Evolutionary conservation across 2,888 invertebrate genomes (phyloP).

Genomic region (Pemphredon lugubris): DNA sequence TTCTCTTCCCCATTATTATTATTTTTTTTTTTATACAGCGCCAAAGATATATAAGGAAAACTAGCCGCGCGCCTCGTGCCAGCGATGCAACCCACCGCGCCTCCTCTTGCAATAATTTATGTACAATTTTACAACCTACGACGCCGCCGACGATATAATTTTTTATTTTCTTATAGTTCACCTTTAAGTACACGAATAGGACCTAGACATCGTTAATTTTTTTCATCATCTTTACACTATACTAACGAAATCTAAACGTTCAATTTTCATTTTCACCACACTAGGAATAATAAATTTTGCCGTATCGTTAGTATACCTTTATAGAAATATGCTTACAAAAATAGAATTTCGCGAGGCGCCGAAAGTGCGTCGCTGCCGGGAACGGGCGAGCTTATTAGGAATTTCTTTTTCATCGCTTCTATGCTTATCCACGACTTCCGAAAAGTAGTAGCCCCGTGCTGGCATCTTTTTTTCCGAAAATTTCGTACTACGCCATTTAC

Average conservation of each 20-base stretch:
- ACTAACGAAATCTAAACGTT: slow-evolving; percentile 82
- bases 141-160: slow-evolving; percentile 81
- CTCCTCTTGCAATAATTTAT: slow-evolving; percentile 84
- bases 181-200: slow-evolving; percentile 80
- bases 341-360: slow-evolving; percentile 81
- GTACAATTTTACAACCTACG: slow-evolving; percentile 84
- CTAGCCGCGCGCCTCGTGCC: slow-evolving; percentile 73
- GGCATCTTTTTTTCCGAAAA: slow-evolving; percentile 3
- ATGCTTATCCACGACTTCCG: slow-evolving; percentile 40
- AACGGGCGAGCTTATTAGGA: slow-evolving; percentile 73
- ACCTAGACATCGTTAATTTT: slow-evolving; percentile 81
- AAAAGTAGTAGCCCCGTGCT: slow-evolving; percentile 33
- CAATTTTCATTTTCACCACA: slow-evolving; percentile 81
- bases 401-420: slow-evolving; percentile 48
- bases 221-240: slow-evolving; percentile 78
- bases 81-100: slow-evolving; percentile 80
- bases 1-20: slow-evolving; percentile 7
- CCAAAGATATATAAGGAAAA: slow-evolving; percentile 66
- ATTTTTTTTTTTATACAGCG: slow-evolving; percentile 51
- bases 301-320: slow-evolving; percentile 81
- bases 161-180: slow-evolving; percentile 69
- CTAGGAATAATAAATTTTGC: slow-evolving; percentile 81
- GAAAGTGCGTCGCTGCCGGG: slow-evolving; percentile 77
- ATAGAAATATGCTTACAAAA: slow-evolving; percentile 82
- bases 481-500: background rate